Base-by-base conservation (phyloP, 35 echinoderm and acorn worm genomes). In the Hemicentrotus pulcherrimus region DNA sequence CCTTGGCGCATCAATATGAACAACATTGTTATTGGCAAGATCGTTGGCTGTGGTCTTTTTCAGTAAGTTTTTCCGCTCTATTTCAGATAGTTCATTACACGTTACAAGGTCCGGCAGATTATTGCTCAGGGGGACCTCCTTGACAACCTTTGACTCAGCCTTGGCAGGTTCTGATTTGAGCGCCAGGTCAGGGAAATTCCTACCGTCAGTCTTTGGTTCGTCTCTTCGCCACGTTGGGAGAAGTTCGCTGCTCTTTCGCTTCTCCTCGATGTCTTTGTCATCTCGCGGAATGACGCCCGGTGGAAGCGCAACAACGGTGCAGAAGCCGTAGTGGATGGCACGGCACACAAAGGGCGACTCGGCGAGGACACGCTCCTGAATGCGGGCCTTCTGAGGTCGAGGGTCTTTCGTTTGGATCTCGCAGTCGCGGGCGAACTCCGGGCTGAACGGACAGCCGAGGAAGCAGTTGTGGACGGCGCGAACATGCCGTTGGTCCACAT, bases 391-490 rank as follows among this genome's bases (percentile, higher is more conserved):
- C 13, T 13, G 33, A 5, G 47, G 33, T 15, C n/a, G 10, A 7
- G 15, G 15, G 46, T 48, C 92, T 31, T 55, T 55, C 12, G 45
- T 32, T 0, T 50, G 52, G 4, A 47, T 32, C 92, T 94, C 32
- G 94, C 91, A 93, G 28, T 94, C 32, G 61, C 91, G 48, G n/a
- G 32, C 91, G 12, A 46, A 93, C 48, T 93, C 91, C 13, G 91
- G 91, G 46, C 48, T 93, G 91, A 93, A 95, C 24, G 95, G 86
- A 94, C 97, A 98, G 28, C 94, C 95, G 45, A 92, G 88, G 47
- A 55, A 95, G 59, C 97, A 96, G 95, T 97, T 96, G 95, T 98
- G 97, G 13, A 97, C 96, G 45, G 97, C 97, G 15, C 97, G 71
- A 0, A 94, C 95, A 41, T 98, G 96, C 88, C 94, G 94, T 85